Conservation (phyloP, 2,888 invertebrate genomes). For the Drosophila paranaensis region DNA sequence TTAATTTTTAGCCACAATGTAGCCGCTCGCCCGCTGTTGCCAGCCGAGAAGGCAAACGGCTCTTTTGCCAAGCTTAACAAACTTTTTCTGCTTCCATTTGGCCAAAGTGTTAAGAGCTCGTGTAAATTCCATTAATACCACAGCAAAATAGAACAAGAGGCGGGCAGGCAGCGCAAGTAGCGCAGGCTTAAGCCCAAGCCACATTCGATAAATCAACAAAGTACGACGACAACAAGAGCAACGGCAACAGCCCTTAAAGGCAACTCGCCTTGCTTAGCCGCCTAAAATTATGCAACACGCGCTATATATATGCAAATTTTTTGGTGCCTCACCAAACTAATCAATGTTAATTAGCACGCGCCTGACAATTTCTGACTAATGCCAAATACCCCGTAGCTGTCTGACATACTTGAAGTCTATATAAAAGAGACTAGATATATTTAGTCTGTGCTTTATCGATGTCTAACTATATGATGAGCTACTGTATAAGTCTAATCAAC, state of each 20-base stretch:
- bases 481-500: not conserved
- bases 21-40: conserved; percentile 48
- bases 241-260: conserved; percentile 55
- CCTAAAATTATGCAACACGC: conserved; percentile 66
- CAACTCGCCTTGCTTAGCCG: conserved; percentile 38
- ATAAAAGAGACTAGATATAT: not conserved
- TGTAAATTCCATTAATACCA: conserved; percentile 74
- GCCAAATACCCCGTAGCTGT: conserved; percentile 3
- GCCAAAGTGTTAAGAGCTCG: conserved; percentile 73
- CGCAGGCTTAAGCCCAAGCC: conserved; percentile 21
- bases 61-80: conserved; percentile 22
- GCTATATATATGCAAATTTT: conserved; percentile 71
- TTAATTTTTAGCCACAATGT: conserved; percentile 75
- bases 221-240: conserved; percentile 20
- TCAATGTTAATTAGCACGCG: conserved; percentile 70
- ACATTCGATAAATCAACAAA: conserved; percentile 63
- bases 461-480: too few species aligned
- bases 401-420: not conserved
- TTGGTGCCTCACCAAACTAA: conserved; percentile 42
- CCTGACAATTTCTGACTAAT: conserved; percentile 43
- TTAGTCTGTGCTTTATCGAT: not conserved
- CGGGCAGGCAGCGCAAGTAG: not conserved
- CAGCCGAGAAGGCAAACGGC: conserved; percentile 16
- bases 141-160: conserved; percentile 20
- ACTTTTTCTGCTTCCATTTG: conserved; percentile 39